Evolutionary conservation across 2,888 invertebrate species (phyloP), one percentile per base, ranked within the genome.

Genomic region (Drosophila multiciliata): DNA sequence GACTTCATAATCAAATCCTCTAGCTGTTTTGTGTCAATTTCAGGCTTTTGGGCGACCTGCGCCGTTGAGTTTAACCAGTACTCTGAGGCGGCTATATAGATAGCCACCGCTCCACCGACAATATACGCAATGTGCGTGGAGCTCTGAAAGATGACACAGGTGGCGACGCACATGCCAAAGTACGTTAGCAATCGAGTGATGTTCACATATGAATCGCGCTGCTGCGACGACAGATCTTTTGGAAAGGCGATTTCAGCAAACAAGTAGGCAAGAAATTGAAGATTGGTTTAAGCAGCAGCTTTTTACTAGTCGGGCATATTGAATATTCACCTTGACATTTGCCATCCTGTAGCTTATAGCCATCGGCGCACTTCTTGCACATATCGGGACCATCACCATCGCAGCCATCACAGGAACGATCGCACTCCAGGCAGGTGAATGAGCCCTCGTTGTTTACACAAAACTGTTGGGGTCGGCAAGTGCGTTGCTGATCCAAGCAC

Each of bases 391-490:
- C 98, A 92, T 97, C 97, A 0, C 98, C 98, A 61, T 95, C 95
- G 91, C 99, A 99, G 0, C 96, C 96, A 54, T 95, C 93, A 91
- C 98, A 99, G 0, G 98, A 95, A 85, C 94, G 95, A 93, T 98
- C 98, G 93, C 99, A 99, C 59, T 94, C 95, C 45, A 92, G 80
- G 63, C 98, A 98, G 12, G 94, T 93, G 90, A 95, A 97, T 0
- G 97, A 96, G 9, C 99, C 98, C 62, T 97, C 96, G 15, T 96
- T 96, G 91, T 99, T 99, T 6, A 97, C 95, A 92, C 99, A 99
- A 91, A 98, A 98, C 90, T 98, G 95, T 89, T 96, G 95, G 1
- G 94, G 93, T 0, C 93, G 93, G 84, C 95, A 96, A 59, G 93
- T 93, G 8, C 94, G 82, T 20, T 93, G 92, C 15, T 93, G 91